Conservation (phyloP, 2,888 invertebrate genomes). For the Phyllotreta cruciferae region DNA sequence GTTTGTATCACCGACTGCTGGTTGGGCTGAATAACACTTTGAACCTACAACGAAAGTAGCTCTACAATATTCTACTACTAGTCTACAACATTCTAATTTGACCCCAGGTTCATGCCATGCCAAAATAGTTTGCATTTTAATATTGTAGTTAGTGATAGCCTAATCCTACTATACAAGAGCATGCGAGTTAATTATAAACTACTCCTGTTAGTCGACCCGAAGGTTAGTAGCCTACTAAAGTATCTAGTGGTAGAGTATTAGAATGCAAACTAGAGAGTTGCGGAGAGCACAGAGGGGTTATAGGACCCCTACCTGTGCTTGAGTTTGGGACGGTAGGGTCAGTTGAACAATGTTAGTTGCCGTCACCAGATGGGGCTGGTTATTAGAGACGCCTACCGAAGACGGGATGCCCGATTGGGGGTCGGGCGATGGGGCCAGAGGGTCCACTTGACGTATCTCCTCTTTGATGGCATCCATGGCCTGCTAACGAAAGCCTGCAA, state of each 20-base stretch:
- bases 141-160: background rate
- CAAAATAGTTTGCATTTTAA: background rate
- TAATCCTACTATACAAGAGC: background rate
- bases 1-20: slow-evolving; percentile 96
- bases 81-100: slow-evolving; percentile 1
- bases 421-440: slow-evolving; percentile 64
- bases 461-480: slow-evolving; percentile 93
- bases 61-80: background rate
- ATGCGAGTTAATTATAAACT: no score
- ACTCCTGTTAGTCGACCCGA: no score
- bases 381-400: slow-evolving; percentile 63
- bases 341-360: slow-evolving; percentile 87
- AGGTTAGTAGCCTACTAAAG: no score
- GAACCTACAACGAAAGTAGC: slow-evolving; percentile 68
- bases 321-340: slow-evolving; percentile 71
- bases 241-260: slow-evolving; percentile 1
- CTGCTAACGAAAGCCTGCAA: slow-evolving; percentile 58
- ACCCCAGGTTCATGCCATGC: slow-evolving; percentile 8
- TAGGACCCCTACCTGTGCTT: slow-evolving; percentile 68
- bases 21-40: slow-evolving; percentile 95
- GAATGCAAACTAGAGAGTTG: slow-evolving; percentile 12
- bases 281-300: slow-evolving; percentile 21
- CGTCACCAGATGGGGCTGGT: slow-evolving; percentile 65
- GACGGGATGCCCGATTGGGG: slow-evolving; percentile 65
- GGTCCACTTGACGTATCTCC: slow-evolving; percentile 80